These are phyloP conservation scores for Burhinus oedicnemus DNA, from an alignment of 2,113 vertebrate genomes.

Conservation along the genomic window DNA sequence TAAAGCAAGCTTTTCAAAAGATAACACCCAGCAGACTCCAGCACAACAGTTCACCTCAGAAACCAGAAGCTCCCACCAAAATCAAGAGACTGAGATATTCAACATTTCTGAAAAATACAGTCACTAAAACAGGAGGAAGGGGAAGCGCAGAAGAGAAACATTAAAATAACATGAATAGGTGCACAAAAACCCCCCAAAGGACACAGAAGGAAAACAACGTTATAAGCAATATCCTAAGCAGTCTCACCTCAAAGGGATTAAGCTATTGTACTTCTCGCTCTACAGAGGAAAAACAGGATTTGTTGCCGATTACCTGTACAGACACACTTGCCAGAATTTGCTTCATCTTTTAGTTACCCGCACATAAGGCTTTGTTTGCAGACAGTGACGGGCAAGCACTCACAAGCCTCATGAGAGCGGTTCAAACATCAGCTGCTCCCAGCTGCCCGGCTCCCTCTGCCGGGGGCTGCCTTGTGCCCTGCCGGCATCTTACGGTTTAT, in stretches of 20 bases:
- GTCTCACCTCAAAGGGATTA: background rate
- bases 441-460: background rate
- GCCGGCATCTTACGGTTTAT: rapidly evolving
- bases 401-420: rapidly evolving
- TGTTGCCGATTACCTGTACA: background rate
- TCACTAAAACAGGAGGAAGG: background rate
- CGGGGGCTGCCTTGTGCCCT: too few relatives aligned
- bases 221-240: background rate
- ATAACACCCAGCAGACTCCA: background rate
- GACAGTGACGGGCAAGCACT: background rate
- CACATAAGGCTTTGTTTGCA: background rate
- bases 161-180: background rate
- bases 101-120: background rate
- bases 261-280: background rate
- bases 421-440: background rate
- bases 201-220: background rate
- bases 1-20: background rate
- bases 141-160: background rate
- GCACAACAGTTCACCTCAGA: background rate
- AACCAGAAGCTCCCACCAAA: background rate
- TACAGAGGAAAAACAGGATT: background rate
- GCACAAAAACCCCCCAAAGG: background rate
- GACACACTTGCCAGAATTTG: background rate
- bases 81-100: background rate
- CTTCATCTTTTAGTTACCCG: background rate